These are phyloP conservation scores for Salmo trutta DNA, from an alignment of 2,797 vertebrate genomes.

Conservation along the genomic window DNA sequence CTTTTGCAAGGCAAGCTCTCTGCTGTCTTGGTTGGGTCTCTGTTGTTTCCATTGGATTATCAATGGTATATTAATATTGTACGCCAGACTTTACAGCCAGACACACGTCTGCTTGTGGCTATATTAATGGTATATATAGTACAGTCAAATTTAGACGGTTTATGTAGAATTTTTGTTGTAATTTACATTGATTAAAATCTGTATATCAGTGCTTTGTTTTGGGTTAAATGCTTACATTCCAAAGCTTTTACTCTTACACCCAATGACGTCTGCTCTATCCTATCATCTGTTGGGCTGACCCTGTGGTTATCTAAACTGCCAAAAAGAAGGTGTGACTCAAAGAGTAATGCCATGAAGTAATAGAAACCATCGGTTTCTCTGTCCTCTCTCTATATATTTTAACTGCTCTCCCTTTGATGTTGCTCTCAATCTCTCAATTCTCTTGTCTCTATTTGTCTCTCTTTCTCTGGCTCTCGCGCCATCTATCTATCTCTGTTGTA, in stretches of 20 bases:
- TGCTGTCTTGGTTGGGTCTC: too few species aligned
- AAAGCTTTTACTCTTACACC: background rate
- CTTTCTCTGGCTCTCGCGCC: background rate
- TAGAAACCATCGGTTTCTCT: slow-evolving; percentile 59
- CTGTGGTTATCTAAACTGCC: slow-evolving; percentile 34
- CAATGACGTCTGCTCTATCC: background rate
- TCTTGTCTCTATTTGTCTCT: background rate
- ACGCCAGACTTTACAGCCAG: too few species aligned
- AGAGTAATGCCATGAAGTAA: slow-evolving; percentile 51
- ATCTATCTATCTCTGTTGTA: background rate
- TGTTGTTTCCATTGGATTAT: background rate
- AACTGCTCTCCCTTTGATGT: slow-evolving; percentile 13
- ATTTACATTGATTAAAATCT: too few species aligned
- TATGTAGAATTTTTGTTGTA: background rate
- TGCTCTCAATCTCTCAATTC: background rate
- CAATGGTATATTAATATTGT: background rate
- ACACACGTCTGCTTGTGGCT: background rate
- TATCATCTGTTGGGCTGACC: slow-evolving; percentile 1
- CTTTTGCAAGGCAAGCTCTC: too few species aligned
- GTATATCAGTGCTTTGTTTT: background rate
- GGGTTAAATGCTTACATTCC: background rate
- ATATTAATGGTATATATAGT: background rate
- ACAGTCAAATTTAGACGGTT: background rate
- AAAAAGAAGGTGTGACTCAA: slow-evolving; percentile 27
- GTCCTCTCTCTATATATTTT: slow-evolving; percentile 10